A percentile compares a stretch with the other conserved stretches of the same genome.
These are phyloP conservation scores for Timema podura DNA, from an alignment of 2,888 invertebrate genomes.

Conservation along the genomic window DNA sequence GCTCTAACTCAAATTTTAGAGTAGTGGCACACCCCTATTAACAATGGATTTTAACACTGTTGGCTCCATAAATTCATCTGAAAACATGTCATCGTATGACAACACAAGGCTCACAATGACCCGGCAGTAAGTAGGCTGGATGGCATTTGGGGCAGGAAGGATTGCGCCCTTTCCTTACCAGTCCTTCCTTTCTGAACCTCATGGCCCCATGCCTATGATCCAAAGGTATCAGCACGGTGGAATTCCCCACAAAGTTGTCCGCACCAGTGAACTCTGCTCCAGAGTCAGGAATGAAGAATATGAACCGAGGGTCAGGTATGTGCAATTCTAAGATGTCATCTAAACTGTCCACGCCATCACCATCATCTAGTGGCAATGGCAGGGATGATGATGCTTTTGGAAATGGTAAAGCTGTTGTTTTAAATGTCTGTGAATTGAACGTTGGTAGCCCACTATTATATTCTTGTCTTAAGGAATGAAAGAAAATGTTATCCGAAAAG, in stretches of 20 bases:
- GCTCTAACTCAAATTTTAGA: too few species aligned
- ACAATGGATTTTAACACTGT: too few species aligned
- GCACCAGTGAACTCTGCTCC: not conserved
- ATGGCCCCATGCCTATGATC: slow-evolving; percentile 18
- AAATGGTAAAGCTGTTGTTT: too few species aligned
- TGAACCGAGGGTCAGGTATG: slow-evolving; percentile 54
- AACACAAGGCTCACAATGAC: slow-evolving; percentile 62
- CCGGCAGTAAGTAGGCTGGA: slow-evolving; percentile 57
- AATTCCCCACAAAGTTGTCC: not conserved
- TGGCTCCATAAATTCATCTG: too few species aligned
- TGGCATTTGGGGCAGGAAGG: slow-evolving; percentile 48
- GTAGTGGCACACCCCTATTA: too few species aligned
- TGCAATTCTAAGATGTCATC: slow-evolving; percentile 34
- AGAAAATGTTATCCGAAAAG: too few species aligned
- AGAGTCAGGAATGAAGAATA: slow-evolving; percentile 56
- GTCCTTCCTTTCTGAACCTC: slow-evolving; percentile 18
- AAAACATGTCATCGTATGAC: slow-evolving; percentile 42
- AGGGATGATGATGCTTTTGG: too few species aligned
- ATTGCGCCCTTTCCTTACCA: not conserved
- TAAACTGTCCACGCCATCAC: too few species aligned
- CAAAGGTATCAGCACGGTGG: slow-evolving; percentile 22
- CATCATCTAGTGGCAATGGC: too few species aligned
- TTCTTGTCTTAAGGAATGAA: too few species aligned
- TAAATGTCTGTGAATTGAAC: too few species aligned
- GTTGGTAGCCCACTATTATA: too few species aligned